Conservation (phyloP, 2,113 vertebrate species). For the Triplophysa rosa region DNA sequence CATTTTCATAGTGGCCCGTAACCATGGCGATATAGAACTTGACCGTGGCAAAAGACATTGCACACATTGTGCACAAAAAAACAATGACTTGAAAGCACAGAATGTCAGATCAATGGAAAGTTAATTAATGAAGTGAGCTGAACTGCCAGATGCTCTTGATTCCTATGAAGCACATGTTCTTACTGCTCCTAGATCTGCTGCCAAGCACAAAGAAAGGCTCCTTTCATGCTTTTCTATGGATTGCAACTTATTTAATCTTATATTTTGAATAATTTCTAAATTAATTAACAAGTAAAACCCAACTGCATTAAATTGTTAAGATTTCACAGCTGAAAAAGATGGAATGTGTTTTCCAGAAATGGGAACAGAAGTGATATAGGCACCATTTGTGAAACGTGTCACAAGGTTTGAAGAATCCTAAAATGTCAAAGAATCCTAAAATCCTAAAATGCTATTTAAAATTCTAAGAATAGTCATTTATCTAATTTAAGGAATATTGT, state of each 20-base stretch:
- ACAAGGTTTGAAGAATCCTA: too few relatives aligned
- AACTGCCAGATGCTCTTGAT: slow-evolving; percentile 67
- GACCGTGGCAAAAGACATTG: slow-evolving; percentile 25
- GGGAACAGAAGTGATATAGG: too few relatives aligned
- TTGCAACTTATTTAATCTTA: slow-evolving; percentile 1
- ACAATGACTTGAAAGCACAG: slow-evolving; percentile 67
- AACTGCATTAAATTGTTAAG: not conserved
- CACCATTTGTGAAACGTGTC: too few relatives aligned
- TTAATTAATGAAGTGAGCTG: slow-evolving; percentile 75
- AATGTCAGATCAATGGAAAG: slow-evolving; percentile 73
- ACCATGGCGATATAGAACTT: slow-evolving; percentile 27
- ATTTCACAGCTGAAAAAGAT: not conserved
- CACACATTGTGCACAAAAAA: slow-evolving; percentile 36
- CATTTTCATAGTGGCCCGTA: slow-evolving; percentile 6
- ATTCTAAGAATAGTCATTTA: too few relatives aligned
- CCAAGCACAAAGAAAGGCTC: slow-evolving; percentile 63
- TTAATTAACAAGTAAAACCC: slow-evolving; percentile 39
- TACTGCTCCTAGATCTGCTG: slow-evolving; percentile 62
- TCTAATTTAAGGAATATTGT: too few relatives aligned
- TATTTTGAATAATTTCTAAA: slow-evolving; percentile 41
- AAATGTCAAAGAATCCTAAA: too few relatives aligned
- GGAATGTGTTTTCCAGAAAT: not conserved
- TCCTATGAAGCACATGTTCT: slow-evolving; percentile 61
- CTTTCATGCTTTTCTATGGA: slow-evolving; percentile 11
- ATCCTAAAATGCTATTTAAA: too few relatives aligned